These are phyloP conservation scores for Cydia fagiglandana DNA, from an alignment of 1,140 invertebrate genomes.

Conservation along the genomic window DNA sequence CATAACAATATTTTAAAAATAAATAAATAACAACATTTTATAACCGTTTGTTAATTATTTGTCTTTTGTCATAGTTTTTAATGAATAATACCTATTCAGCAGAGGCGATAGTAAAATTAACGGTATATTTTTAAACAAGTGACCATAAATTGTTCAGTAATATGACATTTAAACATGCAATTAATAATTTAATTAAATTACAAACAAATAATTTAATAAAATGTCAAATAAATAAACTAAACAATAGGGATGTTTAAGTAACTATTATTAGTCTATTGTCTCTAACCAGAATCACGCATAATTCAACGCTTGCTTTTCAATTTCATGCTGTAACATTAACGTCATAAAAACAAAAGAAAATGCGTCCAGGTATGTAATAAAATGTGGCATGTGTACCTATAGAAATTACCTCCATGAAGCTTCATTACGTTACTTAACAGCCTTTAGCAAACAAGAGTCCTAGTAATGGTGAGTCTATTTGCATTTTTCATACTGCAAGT, in stretches of 20 bases:
- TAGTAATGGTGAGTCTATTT: constrained; percentile 38
- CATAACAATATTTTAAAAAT: background rate
- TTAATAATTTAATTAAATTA: too few species aligned
- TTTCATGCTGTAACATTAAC: background rate
- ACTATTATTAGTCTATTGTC: background rate
- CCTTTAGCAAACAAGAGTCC: background rate
- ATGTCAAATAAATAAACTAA: too few species aligned
- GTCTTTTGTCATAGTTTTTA: background rate
- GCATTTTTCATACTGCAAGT: constrained; percentile 47
- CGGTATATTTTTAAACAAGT: too few species aligned
- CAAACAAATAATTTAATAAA: too few species aligned
- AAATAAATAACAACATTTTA: background rate
- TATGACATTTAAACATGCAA: too few species aligned
- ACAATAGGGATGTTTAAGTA: background rate
- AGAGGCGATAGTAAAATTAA: too few species aligned
- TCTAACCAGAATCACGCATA: background rate
- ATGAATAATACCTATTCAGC: too few species aligned
- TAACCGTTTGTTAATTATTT: background rate
- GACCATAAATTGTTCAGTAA: too few species aligned
- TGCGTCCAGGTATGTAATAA: too few species aligned
- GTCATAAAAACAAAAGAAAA: background rate
- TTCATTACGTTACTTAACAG: background rate
- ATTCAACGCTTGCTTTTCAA: background rate
- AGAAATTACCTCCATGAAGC: background rate
- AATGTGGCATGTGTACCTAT: background rate